phyloP scores from a whole-genome alignment of 2,888 invertebrate species.

The Muscina levida region DNA sequence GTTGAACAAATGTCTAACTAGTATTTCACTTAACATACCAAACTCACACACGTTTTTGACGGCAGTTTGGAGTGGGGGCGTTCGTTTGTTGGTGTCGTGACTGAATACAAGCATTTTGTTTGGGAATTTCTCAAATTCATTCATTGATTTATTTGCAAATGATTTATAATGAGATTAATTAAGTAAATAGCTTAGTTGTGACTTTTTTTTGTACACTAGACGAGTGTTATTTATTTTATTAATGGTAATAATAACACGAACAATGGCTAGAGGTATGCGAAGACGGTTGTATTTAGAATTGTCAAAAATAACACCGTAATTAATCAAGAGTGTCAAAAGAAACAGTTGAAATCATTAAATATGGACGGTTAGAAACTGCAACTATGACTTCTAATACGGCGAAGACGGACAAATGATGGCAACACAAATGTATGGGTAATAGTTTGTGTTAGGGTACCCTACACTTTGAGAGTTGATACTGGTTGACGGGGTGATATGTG shows the following conservation, averaged over 20 bases:
- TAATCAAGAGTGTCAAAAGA: constrained; percentile 23
- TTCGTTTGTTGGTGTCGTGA: neutral
- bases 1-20: neutral
- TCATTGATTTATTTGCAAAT: constrained; percentile 8
- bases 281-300: too few relatives aligned
- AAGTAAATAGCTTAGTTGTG: neutral
- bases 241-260: too few relatives aligned
- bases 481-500: too few relatives aligned
- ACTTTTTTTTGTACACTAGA: neutral
- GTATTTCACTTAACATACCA: neutral
- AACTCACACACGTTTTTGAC: too few relatives aligned
- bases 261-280: too few relatives aligned
- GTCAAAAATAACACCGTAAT: constrained; percentile 22
- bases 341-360: constrained; percentile 28
- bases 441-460: too few relatives aligned
- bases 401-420: too few relatives aligned
- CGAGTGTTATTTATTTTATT: too few relatives aligned
- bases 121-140: neutral
- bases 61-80: too few relatives aligned
- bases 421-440: too few relatives aligned
- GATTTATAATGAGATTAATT: constrained; percentile 20
- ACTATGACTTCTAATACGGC: neutral
- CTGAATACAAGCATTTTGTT: neutral
- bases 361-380: constrained; percentile 13
- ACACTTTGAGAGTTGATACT: too few relatives aligned